Evolutionary conservation across 1,140 invertebrate species (phyloP), one percentile per base, ranked within the genome.

Genomic region (Heliconius congener): DNA sequence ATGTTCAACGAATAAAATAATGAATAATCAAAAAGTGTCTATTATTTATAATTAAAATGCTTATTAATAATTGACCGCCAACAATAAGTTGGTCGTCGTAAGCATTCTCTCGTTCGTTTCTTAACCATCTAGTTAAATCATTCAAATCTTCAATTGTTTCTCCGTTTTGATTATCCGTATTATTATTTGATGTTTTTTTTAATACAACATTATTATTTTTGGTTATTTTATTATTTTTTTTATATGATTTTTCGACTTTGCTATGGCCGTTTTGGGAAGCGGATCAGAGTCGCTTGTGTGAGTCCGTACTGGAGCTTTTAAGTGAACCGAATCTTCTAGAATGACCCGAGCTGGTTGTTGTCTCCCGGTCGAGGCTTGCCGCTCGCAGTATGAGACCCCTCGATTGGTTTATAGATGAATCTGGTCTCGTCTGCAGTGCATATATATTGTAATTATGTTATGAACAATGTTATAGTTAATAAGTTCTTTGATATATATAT

Each of bases 311-410:
- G 73, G 90, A 82, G 73, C 88, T 91, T 83, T 90, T 91, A 34
- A 93, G 84, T 50, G 92, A 93, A 37, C 88, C 88, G 55, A 89
- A 91, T 39, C 88, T 82, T 71, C 90, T 85, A 2, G 85, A 74
- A 16, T 85, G 86, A 5, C 83, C 78, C 8, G 82, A 71, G 60
- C 60, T 66, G 70, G 84, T 55, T 50, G 82, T 77, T 23, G 87
- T 86, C 30, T 87, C 93, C 2, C 93, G 87, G 74, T 95, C 94
- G 23, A 95, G 85, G 74, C 94, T 95, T 5, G 94, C 90, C 1
- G 94, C 94, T 42, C 94, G 89, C 0, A 95, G 86, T 16, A 95
- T 94, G 75, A 95, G 82, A 0, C 94, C 93, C 76, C 93, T 78
- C 0, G 92, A 93, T n/a, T 90, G 89, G 11, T 88, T 85, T 9